phyloP scores from a whole-genome alignment of 2,113 vertebrate genomes.

The Prunella fulvescens region DNA sequence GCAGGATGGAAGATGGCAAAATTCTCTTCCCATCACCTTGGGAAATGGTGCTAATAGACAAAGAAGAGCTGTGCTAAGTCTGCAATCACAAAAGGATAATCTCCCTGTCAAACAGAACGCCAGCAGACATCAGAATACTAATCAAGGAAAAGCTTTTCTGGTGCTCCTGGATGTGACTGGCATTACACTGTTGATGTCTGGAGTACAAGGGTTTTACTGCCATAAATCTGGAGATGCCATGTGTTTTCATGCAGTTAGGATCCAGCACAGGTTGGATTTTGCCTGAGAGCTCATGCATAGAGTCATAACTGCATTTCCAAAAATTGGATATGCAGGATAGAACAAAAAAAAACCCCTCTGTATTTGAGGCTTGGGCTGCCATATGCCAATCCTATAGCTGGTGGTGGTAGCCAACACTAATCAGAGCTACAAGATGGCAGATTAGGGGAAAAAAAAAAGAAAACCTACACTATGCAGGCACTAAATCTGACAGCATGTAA shows the following conservation, averaged over 20 bases:
- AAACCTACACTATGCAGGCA: background rate
- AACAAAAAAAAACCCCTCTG: background rate
- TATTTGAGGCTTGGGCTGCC: background rate
- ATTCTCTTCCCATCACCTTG: background rate
- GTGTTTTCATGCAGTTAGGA: background rate
- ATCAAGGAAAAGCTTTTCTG: background rate
- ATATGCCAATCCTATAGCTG: background rate
- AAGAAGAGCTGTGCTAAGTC: background rate
- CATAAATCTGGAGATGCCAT: background rate
- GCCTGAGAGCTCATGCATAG: background rate
- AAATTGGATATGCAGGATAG: background rate
- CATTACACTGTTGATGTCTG: background rate
- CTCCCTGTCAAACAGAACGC: background rate
- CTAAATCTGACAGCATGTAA: background rate
- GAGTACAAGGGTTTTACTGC: background rate
- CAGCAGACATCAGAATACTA: slow-evolving; percentile 19
- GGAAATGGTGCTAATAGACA: background rate
- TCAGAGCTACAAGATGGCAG: background rate
- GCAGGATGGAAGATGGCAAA: background rate
- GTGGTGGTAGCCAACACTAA: background rate
- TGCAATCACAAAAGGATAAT: background rate
- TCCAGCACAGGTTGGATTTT: background rate
- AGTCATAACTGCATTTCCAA: background rate
- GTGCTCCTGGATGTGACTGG: background rate
- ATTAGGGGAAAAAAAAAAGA: background rate